Base-by-base conservation (phyloP, 1,140 invertebrate genomes). In the Zophobas morio region DNA sequence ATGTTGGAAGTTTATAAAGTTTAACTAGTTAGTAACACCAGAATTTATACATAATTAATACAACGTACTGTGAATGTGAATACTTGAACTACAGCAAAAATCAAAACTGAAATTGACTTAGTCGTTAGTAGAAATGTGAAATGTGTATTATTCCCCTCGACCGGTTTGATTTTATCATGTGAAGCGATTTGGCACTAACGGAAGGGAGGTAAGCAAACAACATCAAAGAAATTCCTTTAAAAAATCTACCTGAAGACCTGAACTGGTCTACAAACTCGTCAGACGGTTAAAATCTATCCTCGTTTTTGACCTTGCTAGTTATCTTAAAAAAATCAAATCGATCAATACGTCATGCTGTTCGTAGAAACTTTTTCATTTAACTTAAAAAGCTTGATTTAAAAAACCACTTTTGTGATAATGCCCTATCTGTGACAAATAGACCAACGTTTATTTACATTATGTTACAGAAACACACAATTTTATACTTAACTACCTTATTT, bases 171-270 rank as follows among this genome's bases (percentile, higher is more conserved):
- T 54, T 49, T 56, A 42, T 54, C 71, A 54, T 8, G 39, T 73
- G 54, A 56, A 51, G 54, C 71, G 54, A 51, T 54, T 51, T 57
- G 39, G 54, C 51, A 73, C 51, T 73, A 73, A 53, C 71, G 71
- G 71, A 73, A 73, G 71, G 71, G 71, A 73, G 49, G 33, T 35
- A 35, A 56, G 54, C 47, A 73, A 73, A 73, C 66, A 46, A 51
- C 51, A 54, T 57, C 71, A 42, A 73, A 73, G 60, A 66, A 66
- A 66, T 66, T 66, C 54, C 54, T 73, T 57, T 73, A 56, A 73
- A 73, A 73, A 73, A 56, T 54, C 71, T 73, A 73, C 71, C 71
- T 73, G 70, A 71, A 70, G 42, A 51, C 34, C 39, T 20, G 36
- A 63, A 66, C 51, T 53, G 51, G 37, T 56, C 49, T 40, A 73